phyloP scores from a whole-genome alignment of 2,113 vertebrate genomes.

The Coturnix japonica region DNA sequence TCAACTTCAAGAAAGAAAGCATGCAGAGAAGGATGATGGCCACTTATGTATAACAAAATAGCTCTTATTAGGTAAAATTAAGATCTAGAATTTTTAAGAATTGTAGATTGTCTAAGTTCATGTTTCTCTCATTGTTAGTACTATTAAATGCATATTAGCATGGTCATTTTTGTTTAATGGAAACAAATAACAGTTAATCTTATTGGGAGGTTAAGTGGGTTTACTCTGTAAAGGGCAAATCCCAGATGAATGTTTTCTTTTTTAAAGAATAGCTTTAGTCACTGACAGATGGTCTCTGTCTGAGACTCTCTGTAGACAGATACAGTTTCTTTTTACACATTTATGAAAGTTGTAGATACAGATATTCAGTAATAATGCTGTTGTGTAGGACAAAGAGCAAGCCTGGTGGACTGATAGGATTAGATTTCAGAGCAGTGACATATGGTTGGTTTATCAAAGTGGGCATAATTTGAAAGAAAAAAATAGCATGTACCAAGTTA shows the following conservation, averaged over 20 bases:
- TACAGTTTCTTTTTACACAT: constrained; percentile 83
- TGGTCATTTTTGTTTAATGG: constrained; percentile 85
- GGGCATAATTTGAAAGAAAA: constrained; percentile 67
- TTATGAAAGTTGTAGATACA: constrained; percentile 85
- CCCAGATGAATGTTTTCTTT: constrained; percentile 81
- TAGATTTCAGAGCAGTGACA: constrained; percentile 81
- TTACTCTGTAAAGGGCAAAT: constrained; percentile 83
- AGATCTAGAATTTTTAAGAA: constrained; percentile 50
- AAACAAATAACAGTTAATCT: constrained; percentile 87
- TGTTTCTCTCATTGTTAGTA: constrained; percentile 68
- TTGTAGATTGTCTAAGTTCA: constrained; percentile 30
- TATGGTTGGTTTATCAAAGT: constrained; percentile 79
- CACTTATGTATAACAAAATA: constrained; percentile 42
- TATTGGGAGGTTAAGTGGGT: constrained; percentile 86
- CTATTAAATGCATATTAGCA: constrained; percentile 82
- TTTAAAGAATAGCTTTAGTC: constrained; percentile 77
- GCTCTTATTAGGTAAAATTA: neutral
- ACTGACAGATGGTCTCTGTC: constrained; percentile 87
- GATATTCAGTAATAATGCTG: constrained; percentile 78
- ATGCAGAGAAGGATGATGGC: constrained; percentile 36
- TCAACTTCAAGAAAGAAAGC: neutral
- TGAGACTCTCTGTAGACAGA: constrained; percentile 78
- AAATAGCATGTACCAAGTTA: constrained; percentile 58
- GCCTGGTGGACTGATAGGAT: constrained; percentile 76
- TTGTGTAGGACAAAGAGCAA: constrained; percentile 76